Evolutionary conservation across 1,140 invertebrate genomes (phyloP), one percentile per base, ranked within the genome.

Genomic region (Physella acuta): DNA sequence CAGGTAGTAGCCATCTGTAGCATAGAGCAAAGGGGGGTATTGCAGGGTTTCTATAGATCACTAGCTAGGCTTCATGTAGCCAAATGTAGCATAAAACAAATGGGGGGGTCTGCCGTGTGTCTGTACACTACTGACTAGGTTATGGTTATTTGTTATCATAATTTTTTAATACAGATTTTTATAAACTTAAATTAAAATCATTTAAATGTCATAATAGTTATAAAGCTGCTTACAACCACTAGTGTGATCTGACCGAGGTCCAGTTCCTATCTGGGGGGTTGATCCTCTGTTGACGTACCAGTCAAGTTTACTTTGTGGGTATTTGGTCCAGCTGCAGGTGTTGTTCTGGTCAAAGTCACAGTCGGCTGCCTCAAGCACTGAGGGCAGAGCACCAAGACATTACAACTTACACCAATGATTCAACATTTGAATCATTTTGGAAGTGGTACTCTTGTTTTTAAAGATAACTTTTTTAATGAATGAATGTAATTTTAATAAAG

Each of bases 1-100:
- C 2, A 81, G 67, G 59, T 79, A 81, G 30, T 72, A 74, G 16
- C 80, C 78, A 73, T 44, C 72, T 44, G 51, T 36, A 28, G 39
- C 26, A 11, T 58, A 24, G 37, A 58, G 36, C 28, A 36, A 16
- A 53, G 5, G 24, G 11, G 8, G 5, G 24, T 24, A 8, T 55
- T 14, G 52, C 39, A 44, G 8, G 20, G 39, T 44, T 20, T 11
- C 8, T 11, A 11, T 11, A 20, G 39, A 20, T 11, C 20, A 44
- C 39, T 11, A 8, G 20, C 8, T 11, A 44, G 20, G 39, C 8
- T 44, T 44, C 8, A 8, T 11, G 20, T 44, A 11, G 8, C 39
- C 20, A 11, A 44, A 44, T 44, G 39, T 20, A 44, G 39, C 39
- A 44, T 11, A 20, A 44, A 44, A 44, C 20, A 44, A 44, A 44